These are phyloP conservation scores for Callocephalon fimbriatum DNA, from an alignment of 2,113 vertebrate species.

Conservation along the genomic window DNA sequence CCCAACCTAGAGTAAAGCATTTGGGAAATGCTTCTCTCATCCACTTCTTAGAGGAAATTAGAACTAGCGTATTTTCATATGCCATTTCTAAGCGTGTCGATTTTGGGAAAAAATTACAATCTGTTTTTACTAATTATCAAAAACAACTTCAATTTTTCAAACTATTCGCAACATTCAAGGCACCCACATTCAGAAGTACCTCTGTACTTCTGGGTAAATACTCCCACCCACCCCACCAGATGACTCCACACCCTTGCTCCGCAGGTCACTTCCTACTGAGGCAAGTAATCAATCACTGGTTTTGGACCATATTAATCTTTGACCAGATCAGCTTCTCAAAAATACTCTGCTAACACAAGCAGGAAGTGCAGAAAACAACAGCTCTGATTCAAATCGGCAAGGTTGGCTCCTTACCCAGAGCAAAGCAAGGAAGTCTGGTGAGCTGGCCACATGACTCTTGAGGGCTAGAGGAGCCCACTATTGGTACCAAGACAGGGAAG, in stretches of 20 bases:
- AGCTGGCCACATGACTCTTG: accelerated
- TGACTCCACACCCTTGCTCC: not conserved
- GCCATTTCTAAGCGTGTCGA: not conserved
- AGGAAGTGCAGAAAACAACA: not conserved
- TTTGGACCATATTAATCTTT: not conserved
- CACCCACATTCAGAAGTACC: not conserved
- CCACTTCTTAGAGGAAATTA: conserved; percentile 27
- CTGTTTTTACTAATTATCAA: conserved; percentile 23
- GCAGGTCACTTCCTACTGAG: not conserved
- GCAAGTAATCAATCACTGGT: not conserved
- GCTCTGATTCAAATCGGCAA: not conserved
- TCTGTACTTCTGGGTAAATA: not conserved
- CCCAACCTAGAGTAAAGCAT: not conserved
- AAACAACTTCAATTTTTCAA: not conserved
- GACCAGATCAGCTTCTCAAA: not conserved
- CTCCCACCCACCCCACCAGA: not conserved
- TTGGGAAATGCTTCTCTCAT: conserved; percentile 19
- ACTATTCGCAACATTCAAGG: not conserved
- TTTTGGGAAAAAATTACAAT: not conserved
- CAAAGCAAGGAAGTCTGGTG: not conserved
- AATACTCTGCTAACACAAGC: not conserved
- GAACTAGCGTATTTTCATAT: conserved; percentile 4
- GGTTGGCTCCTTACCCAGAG: not conserved
- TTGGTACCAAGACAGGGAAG: not conserved
- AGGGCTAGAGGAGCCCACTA: not conserved